Base-by-base conservation (phyloP, 2,888 invertebrate genomes). In the Diplazon laetatorius region DNA sequence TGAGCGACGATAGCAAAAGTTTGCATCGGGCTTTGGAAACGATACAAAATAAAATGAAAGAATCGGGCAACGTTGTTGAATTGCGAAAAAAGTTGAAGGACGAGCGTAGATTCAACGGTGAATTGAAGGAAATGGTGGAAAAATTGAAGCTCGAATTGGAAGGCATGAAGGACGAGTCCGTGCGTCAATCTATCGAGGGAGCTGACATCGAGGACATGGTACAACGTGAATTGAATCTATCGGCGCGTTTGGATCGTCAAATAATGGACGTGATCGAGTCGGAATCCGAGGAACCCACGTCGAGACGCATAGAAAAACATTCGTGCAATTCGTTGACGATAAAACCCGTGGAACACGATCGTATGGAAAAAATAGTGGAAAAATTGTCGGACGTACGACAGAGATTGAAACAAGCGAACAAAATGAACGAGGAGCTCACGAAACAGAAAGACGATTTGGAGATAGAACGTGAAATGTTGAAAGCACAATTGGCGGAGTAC, bases 61-160 rank as follows among this genome's bases (percentile, higher is more conserved):
- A 94, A 55, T 92, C 91, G 30, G 93, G 91, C 6, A 94, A 94
- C 80, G 92, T 93, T 74, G 92, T 93, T 25, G 94, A 94, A 80
- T 84, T 95, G 8, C 92, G 92, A 0, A 93, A 92, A 84, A 93
- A 92, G 79, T 84, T 94, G 8, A 92, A 93, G 46, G 93, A 93
- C 14, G 93, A 93, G 52, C 91, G 90, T 18, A 93, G 92, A 78
- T 88, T 91, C 52, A 92, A 91, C 63, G 86, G 86, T 0, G 91
- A 87, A 80, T 86, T 88, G 66, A 91, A 59, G 86, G 91, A 83
- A 84, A 85, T 66, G 90, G 91, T 69, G 75, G 87, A 12, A 87
- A 91, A 69, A 85, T 90, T 79, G 85, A 87, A 22, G 88, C 92
- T 82, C 3, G 86, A 88, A 16, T 48, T 86, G 1, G 83, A 84